Conservation (phyloP, 2,888 invertebrate species). For the Aphidius colemani region DNA sequence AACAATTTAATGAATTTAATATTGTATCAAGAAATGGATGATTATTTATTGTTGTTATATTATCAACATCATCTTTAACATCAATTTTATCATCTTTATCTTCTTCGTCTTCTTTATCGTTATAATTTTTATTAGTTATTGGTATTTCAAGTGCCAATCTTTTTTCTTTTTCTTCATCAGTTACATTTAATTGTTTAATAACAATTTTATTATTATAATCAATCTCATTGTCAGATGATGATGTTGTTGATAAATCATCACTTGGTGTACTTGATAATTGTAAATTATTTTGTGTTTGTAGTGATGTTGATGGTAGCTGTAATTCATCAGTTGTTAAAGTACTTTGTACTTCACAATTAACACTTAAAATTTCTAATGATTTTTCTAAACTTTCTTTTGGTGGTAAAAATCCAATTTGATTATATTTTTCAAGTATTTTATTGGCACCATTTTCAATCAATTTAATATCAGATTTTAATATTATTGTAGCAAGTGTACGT, state of each 20-base stretch:
- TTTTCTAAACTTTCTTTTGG: conserved; percentile 79
- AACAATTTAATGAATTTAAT: conserved; percentile 83
- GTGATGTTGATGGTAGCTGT: background rate
- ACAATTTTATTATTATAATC: conserved; percentile 32
- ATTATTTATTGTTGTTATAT: conserved; percentile 60
- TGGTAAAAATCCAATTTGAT: conserved; percentile 70
- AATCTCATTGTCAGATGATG: conserved; percentile 22
- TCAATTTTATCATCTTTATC: conserved; percentile 59
- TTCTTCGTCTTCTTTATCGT: conserved; percentile 89
- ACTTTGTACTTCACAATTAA: conserved; percentile 35
- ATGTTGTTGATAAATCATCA: conserved; percentile 17
- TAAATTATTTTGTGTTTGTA: conserved; percentile 31
- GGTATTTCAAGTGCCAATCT: conserved; percentile 55
- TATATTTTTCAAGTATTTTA: conserved; percentile 70
- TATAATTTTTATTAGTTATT: conserved; percentile 55
- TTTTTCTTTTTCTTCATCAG: conserved; percentile 91
- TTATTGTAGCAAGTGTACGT: conserved; percentile 86
- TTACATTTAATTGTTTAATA: conserved; percentile 73
- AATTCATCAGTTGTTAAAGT: conserved; percentile 29
- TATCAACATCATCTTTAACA: conserved; percentile 41
- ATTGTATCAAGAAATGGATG: conserved; percentile 90
- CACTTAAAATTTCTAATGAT: conserved; percentile 66
- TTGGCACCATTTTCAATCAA: conserved; percentile 73
- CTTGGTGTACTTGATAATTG: no score
- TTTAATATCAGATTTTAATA: conserved; percentile 80